Evolutionary conservation across 2,113 vertebrate species (phyloP).

Genomic region (Cochlearius cochlearius): DNA sequence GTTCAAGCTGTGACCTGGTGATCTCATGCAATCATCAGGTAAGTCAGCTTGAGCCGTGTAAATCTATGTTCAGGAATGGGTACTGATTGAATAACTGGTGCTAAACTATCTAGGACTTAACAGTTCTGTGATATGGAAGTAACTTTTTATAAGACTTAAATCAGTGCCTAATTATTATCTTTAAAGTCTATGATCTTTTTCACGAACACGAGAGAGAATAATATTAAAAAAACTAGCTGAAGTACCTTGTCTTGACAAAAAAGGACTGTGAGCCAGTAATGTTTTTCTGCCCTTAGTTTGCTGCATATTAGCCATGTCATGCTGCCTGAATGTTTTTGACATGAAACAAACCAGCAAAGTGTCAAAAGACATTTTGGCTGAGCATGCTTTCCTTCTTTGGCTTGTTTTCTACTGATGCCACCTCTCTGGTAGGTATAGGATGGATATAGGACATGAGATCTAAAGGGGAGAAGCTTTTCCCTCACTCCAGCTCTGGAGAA

Average conservation of each 20-base stretch:
- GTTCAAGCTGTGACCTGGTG: background rate
- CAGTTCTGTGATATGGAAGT: background rate
- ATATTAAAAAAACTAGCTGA: background rate
- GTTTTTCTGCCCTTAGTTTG: background rate
- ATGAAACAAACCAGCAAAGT: background rate
- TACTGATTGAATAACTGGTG: background rate
- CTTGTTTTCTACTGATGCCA: background rate
- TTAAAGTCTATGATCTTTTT: background rate
- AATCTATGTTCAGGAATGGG: background rate
- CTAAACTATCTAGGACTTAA: background rate
- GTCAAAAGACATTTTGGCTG: background rate
- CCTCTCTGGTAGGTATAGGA: background rate
- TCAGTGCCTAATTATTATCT: background rate
- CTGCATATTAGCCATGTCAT: background rate
- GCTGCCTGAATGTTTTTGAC: background rate
- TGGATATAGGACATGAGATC: background rate
- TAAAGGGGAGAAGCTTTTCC: background rate
- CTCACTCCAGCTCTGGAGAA: background rate
- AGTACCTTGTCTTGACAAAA: background rate
- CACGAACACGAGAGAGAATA: background rate
- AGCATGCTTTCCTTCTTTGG: background rate
- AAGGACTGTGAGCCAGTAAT: background rate
- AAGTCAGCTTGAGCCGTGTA: background rate
- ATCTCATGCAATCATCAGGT: background rate
- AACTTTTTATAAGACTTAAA: background rate